These are phyloP conservation scores for Dryas iulia DNA, from an alignment of 1,140 invertebrate species.

Conservation along the genomic window DNA sequence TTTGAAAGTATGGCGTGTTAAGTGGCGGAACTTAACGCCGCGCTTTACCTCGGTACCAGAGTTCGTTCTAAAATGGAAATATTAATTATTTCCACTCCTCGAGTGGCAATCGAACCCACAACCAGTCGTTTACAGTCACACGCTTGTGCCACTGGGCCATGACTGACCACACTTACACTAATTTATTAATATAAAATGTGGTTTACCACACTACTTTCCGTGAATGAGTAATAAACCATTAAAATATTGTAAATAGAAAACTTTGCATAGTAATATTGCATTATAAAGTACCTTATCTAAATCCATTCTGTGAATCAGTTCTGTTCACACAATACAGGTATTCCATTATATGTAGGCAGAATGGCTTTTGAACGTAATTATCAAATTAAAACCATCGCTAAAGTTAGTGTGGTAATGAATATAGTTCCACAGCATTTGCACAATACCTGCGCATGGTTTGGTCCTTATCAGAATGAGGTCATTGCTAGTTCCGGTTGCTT, in stretches of 20 bases:
- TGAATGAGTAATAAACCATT: too few relatives aligned
- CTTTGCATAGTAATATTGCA: not conserved
- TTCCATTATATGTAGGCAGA: not conserved
- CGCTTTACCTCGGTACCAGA: too few relatives aligned
- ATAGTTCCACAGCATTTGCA: not conserved
- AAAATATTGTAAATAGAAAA: not conserved
- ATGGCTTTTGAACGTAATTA: not conserved
- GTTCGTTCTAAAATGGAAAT: too few relatives aligned
- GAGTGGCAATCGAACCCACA: too few relatives aligned
- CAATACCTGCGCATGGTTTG: constrained; percentile 1
- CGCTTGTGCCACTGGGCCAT: too few relatives aligned
- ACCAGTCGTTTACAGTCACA: too few relatives aligned
- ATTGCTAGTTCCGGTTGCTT: constrained; percentile 6
- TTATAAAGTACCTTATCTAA: constrained; percentile 1
- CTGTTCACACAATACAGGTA: not conserved
- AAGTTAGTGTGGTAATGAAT: not conserved
- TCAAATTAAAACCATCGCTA: not conserved
- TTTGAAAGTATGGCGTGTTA: too few relatives aligned
- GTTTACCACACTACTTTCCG: too few relatives aligned
- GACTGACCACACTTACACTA: too few relatives aligned
- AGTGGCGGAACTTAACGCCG: too few relatives aligned
- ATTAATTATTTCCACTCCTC: too few relatives aligned
- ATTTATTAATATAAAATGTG: too few relatives aligned
- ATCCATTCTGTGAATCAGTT: constrained; percentile 4
- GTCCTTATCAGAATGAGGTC: constrained; percentile 21